phyloP scores from a whole-genome alignment of 2,113 vertebrate genomes.

The Pogonocichla stellata region DNA sequence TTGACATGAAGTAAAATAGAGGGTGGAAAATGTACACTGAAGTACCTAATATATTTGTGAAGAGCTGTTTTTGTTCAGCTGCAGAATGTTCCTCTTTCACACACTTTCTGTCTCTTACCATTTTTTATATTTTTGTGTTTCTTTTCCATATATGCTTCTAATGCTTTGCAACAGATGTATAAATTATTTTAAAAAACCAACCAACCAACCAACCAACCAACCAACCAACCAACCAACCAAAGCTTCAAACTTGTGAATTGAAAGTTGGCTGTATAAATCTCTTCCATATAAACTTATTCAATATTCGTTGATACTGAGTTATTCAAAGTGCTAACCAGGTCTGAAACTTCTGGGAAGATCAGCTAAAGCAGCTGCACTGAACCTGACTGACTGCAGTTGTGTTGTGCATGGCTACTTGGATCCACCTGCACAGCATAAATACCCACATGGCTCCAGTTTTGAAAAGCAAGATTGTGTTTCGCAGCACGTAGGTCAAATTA shows the following conservation, averaged over 20 bases:
- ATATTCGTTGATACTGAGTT: neutral
- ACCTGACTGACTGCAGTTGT: neutral
- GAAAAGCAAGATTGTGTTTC: neutral
- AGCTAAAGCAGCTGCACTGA: neutral
- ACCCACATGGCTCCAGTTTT: neutral
- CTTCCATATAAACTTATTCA: neutral
- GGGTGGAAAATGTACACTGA: neutral
- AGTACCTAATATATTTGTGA: neutral
- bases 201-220: neutral
- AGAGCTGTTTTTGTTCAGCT: neutral
- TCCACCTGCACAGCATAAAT: neutral
- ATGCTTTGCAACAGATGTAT: neutral
- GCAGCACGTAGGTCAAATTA: accelerated
- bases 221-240: too few relatives aligned
- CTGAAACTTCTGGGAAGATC: neutral
- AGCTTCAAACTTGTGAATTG: neutral
- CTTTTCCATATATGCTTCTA: neutral
- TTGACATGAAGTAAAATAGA: neutral
- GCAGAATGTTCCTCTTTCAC: neutral
- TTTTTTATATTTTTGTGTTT: neutral
- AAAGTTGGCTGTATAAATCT: neutral
- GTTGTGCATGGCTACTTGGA: neutral
- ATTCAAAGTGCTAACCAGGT: neutral
- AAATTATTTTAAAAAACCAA: accelerated
- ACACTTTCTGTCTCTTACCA: neutral